Evolutionary conservation across 64 coral and sea anemone species (phyloP).

Genomic region (Trachythela sp.): DNA sequence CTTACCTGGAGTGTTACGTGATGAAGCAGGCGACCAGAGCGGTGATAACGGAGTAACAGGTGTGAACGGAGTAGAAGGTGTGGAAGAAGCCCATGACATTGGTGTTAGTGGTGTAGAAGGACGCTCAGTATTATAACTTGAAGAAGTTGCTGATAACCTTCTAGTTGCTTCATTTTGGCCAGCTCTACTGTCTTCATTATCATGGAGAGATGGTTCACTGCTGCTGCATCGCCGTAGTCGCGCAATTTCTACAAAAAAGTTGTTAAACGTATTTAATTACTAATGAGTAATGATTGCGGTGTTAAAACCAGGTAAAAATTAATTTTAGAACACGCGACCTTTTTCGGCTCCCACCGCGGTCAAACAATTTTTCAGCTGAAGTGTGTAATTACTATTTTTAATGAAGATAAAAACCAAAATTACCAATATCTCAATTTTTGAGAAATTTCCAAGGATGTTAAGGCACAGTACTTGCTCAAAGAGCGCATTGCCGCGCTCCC

Average conservation of each 20-base stretch:
- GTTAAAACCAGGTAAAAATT: no score
- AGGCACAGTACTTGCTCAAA: no score
- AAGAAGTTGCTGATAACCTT: not conserved
- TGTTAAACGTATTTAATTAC: not conserved
- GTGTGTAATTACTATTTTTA: no score
- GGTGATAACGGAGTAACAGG: not conserved
- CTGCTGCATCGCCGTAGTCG: not conserved
- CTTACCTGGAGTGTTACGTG: slow-evolving; percentile 6
- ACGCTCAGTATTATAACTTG: not conserved
- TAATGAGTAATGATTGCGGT: no score
- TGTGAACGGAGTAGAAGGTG: not conserved
- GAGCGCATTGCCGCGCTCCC: no score
- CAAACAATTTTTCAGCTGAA: no score
- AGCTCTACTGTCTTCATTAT: not conserved
- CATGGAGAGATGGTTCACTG: slow-evolving; percentile 4
- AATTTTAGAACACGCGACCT: no score
- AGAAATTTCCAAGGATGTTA: no score
- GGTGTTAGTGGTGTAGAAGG: not conserved
- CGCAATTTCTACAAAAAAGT: not conserved
- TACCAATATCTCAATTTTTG: no score
- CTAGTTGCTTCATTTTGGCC: not conserved
- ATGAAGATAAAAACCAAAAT: no score
- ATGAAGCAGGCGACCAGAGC: not conserved
- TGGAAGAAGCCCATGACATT: not conserved
- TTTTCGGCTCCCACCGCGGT: no score